Base-by-base conservation (phyloP, 2,797 vertebrate genomes). In the Philypnodon macrostomus region DNA sequence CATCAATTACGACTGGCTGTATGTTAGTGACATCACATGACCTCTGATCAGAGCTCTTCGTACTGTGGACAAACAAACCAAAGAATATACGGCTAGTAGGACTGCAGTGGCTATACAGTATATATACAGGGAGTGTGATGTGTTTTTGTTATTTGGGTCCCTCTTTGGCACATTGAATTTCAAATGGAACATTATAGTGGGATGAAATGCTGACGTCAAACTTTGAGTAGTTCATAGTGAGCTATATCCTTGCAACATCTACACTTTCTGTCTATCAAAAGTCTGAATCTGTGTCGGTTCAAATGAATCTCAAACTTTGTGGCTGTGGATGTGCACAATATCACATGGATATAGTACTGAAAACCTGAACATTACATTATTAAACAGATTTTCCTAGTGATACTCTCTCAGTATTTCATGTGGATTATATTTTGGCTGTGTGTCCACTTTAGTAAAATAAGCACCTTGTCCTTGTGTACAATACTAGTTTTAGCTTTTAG, bases 1-100 rank as follows among this genome's bases (percentile, higher is more conserved):
- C 76, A 73, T 78, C 70, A 73, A 45, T 83, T 81, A 79, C 73
- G 47, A 53, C 32, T 42, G 15, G 53, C 36, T 63, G 49, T 58
- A 48, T 11, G 19, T 42, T 39, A 53, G 58, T 54, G 68, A 73
- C 65, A 62, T 29, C 52, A 36, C 10, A 1, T 59, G 65, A 70
- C 73, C 53, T 65, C 48, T 32, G 46, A 63, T 41, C 46, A 13
- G 6, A 15, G 18, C 10, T 52, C 35, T 47, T 62, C 38, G 31
- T 23, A 17, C 1, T 29, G 27, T 19, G 16, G 26, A 30, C 27
- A 16, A 30, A 26, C 50, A 58, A 46, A 39, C 7, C 15, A 32
- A 51, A 52, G 13, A 33, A 13, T 16, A 27, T 30, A 40, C n/a
- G 27, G 1, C 4, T 27, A 18, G 2, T 19, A 17, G 46, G 3